A percentile compares a stretch with the other conserved stretches of the same genome.
Conservation (phyloP, 1,140 invertebrate species). For the Pinna nobilis region DNA sequence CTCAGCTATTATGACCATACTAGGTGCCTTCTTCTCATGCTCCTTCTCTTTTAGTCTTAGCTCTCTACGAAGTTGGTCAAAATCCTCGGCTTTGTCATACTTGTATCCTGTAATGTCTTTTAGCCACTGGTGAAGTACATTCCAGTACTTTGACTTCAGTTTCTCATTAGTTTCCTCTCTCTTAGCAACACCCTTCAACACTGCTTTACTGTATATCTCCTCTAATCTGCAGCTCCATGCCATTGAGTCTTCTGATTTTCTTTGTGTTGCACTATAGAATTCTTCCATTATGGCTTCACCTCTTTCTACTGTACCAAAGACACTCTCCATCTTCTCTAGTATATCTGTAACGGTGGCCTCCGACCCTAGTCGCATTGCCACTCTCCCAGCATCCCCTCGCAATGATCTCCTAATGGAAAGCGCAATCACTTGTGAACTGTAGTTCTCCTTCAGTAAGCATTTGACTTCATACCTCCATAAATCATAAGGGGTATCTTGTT, state of each 20-base stretch:
- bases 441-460: conserved; percentile 7
- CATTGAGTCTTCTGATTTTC: conserved; percentile 5
- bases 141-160: conserved; percentile 24
- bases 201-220: conserved; percentile 26
- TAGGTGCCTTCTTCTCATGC: background rate
- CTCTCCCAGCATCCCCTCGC: conserved; percentile 19
- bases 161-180: background rate
- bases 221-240: conserved; percentile 33
- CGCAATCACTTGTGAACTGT: conserved; percentile 1
- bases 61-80: background rate
- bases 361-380: conserved; percentile 33
- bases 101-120: conserved; percentile 32
- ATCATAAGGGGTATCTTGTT: conserved; percentile 3
- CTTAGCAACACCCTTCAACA: conserved; percentile 1
- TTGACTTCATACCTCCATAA: no score
- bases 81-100: conserved; percentile 19
- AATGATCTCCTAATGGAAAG: conserved; percentile 15
- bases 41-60: conserved; percentile 6
- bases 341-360: conserved; percentile 1
- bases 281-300: conserved; percentile 18
- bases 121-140: conserved; percentile 18
- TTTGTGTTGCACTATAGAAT: conserved; percentile 33
- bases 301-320: conserved; percentile 25
- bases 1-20: background rate
- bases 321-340: conserved; percentile 21